Percentiles rank a stretch among this genome's conserved stretches.
These are phyloP conservation scores for Dysmachus trigonus DNA, from an alignment of 2,888 invertebrate genomes.

Conservation along the genomic window DNA sequence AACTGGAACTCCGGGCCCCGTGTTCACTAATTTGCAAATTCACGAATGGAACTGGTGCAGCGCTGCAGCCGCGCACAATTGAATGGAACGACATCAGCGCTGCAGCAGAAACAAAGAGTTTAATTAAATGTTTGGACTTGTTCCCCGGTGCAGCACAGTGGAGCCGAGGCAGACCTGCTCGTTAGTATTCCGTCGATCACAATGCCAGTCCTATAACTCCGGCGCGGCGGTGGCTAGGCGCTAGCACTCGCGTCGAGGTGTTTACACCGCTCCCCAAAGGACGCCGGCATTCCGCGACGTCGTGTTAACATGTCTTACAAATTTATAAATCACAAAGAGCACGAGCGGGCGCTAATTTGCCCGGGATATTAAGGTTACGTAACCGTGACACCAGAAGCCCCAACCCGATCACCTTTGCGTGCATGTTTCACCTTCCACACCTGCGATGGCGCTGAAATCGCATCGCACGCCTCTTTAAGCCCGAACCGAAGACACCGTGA, in stretches of 20 bases:
- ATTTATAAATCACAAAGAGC: conserved; percentile 27
- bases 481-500: neutral
- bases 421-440: neutral
- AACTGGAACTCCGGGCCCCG: neutral
- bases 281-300: conserved; percentile 1
- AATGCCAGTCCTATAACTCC: neutral
- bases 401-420: neutral
- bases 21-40: conserved; percentile 28
- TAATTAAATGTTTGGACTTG: conserved; percentile 33
- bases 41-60: conserved; percentile 15
- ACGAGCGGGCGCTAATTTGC: conserved; percentile 18
- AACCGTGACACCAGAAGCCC: neutral
- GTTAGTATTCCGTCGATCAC: conserved; percentile 3
- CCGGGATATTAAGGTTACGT: neutral
- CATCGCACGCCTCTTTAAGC: neutral
- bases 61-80: conserved; percentile 1
- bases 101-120: conserved; percentile 19
- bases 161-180: neutral
- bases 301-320: conserved; percentile 29
- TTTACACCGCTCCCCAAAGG: conserved; percentile 3
- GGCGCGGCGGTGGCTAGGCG: neutral
- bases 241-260: neutral
- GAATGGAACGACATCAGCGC: conserved; percentile 13
- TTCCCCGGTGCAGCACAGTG: neutral
- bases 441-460: neutral